Evolutionary conservation across 2,113 vertebrate genomes (phyloP).

Genomic region (Charina bottae): DNA sequence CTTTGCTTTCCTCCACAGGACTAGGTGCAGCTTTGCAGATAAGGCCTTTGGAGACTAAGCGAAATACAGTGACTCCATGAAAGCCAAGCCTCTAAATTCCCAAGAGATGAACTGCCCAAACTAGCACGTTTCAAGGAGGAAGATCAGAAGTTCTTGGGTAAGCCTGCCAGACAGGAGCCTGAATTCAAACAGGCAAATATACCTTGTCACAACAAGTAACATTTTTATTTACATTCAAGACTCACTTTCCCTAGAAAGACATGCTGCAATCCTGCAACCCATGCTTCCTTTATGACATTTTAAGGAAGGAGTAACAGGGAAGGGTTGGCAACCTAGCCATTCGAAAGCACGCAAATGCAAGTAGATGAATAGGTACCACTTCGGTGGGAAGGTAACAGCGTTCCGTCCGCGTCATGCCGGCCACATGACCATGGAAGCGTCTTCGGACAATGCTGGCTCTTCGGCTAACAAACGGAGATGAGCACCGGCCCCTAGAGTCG

Average conservation of each 20-base stretch:
- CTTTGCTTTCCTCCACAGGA: not conserved
- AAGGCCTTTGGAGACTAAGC: too few species aligned
- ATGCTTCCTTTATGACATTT: not conserved
- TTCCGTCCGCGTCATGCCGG: too few species aligned
- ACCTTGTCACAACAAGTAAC: conserved; percentile 6
- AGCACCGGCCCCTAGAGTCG: too few species aligned
- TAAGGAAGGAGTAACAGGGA: not conserved
- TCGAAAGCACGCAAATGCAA: too few species aligned
- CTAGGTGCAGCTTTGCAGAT: not conserved
- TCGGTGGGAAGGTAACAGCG: too few species aligned
- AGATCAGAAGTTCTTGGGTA: not conserved
- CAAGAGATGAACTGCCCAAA: not conserved
- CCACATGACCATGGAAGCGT: too few species aligned
- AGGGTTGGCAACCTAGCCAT: too few species aligned
- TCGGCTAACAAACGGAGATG: too few species aligned
- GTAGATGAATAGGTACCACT: too few species aligned
- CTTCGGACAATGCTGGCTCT: too few species aligned
- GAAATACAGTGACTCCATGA: not conserved
- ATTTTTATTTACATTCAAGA: not conserved
- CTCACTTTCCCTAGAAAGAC: not conserved
- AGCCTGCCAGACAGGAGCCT: not conserved
- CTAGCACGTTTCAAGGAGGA: not conserved
- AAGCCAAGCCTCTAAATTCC: not conserved
- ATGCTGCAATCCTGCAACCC: not conserved
- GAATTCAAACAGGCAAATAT: not conserved